Evolutionary conservation across 1,140 invertebrate species (phyloP), one percentile per base, ranked within the genome.

Genomic region (Lepidurus couesii): DNA sequence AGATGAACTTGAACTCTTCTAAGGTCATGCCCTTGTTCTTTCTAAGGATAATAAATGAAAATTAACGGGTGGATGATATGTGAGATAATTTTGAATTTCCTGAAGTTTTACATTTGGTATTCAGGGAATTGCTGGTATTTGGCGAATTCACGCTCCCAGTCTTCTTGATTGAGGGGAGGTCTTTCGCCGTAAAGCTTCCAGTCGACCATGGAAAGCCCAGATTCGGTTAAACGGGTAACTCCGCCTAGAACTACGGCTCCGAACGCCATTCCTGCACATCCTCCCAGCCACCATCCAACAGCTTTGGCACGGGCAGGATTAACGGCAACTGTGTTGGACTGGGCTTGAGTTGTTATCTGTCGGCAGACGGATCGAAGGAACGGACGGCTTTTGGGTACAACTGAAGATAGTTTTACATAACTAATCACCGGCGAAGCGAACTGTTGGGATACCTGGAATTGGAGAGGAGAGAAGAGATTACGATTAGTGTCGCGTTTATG

Each of bases 121-220:
- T 99, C 98, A 0, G 98, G 98, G 89, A 89, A 99, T 83, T 95
- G 89, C 86, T 99, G 91, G 85, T 99, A 99, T 84, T 89, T 92
- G 81, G 92, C 89, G 87, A 99, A 99, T 86, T 99, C 98, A 73
- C 84, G 84, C 80, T 90, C 84, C 98, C 98, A 99, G 83, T 97
- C 92, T 74, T 87, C 86, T 79, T 94, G 86, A 76, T 87, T 91
- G 21, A 86, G 84, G 7, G 98, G 98, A 82, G 95, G 91, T 85
- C 92, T 93, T 89, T 94, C 97, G 79, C 93, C 96, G 81, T 93
- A 90, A 74, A 92, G 90, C 85, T 93, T 93, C 98, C 98, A 99
- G 77, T 95, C 95, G 7, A 98, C 97, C 97, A 99, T 99, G 0
- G 96, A 98, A 42, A 99, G 87, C 1, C 98, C 98, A 3, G 97